Percentiles rank a stretch among this genome's conserved stretches.
These are phyloP conservation scores for Lutraria lutraria DNA, from an alignment of 2,888 invertebrate genomes.

Conservation along the genomic window DNA sequence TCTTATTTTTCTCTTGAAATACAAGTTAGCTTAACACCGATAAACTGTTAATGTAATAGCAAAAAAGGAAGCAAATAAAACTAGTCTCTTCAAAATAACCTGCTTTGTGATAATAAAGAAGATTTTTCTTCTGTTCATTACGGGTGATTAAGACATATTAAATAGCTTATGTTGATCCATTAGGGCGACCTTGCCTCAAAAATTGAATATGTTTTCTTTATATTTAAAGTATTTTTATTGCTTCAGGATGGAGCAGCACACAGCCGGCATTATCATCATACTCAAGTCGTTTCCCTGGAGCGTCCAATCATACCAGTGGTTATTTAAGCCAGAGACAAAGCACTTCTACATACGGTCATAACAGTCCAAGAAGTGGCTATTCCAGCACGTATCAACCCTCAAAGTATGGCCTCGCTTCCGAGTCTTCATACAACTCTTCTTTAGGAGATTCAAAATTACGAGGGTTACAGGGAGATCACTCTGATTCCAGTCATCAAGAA, in stretches of 20 bases:
- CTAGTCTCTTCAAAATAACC: too few species aligned
- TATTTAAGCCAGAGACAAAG: slow-evolving; percentile 52
- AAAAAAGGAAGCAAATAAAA: too few species aligned
- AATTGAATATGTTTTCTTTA: too few species aligned
- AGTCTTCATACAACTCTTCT: slow-evolving; percentile 57
- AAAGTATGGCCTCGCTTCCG: slow-evolving; percentile 74
- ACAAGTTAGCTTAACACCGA: too few species aligned
- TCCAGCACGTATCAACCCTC: slow-evolving; percentile 72
- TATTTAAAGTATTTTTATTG: not conserved
- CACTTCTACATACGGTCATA: slow-evolving; percentile 32
- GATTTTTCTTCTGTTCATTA: too few species aligned
- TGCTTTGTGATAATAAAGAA: too few species aligned
- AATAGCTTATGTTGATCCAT: too few species aligned
- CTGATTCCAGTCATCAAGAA: slow-evolving; percentile 30
- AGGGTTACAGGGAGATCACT: slow-evolving; percentile 42
- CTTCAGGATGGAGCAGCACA: slow-evolving; percentile 69
- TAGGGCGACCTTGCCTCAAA: too few species aligned
- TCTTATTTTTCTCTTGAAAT: too few species aligned
- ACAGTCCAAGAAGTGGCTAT: slow-evolving; percentile 48
- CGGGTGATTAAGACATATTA: too few species aligned
- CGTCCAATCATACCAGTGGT: slow-evolving; percentile 45
- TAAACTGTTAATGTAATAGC: too few species aligned
- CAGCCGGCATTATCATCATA: slow-evolving; percentile 53
- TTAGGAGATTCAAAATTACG: slow-evolving; percentile 48
- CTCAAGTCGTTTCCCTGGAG: slow-evolving; percentile 46